A percentile compares a stretch with the other conserved stretches of the same genome.
Evolutionary conservation across 64 coral and sea anemone species (phyloP).

Genomic region (Acropora tenuis): DNA sequence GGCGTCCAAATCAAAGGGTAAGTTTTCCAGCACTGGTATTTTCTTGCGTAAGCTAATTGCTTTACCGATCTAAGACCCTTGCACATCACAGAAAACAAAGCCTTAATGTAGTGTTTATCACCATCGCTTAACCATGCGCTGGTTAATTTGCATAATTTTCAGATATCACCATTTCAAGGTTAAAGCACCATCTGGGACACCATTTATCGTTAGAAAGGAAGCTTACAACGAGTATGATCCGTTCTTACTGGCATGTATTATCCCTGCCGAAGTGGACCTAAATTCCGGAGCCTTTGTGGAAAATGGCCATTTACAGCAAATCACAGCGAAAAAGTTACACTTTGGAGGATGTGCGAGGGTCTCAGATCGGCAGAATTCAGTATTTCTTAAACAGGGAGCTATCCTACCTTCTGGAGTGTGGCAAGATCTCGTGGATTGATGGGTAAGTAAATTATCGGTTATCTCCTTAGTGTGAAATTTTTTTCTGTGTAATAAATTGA

Average conservation of each 20-base stretch:
- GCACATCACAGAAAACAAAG: not conserved
- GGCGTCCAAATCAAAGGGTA: slow-evolving; percentile 27
- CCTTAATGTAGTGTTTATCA: not conserved
- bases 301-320: slow-evolving; percentile 28
- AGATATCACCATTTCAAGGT: slow-evolving; percentile 34
- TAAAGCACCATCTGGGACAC: slow-evolving; percentile 25
- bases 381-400: slow-evolving; percentile 28
- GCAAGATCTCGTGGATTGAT: slow-evolving; percentile 16
- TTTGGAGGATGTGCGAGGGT: slow-evolving; percentile 20
- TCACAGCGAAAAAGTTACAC: slow-evolving; percentile 19
- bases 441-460: slow-evolving; percentile 24
- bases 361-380: slow-evolving; percentile 32
- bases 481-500: not conserved
- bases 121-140: not conserved
- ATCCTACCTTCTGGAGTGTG: slow-evolving; percentile 14
- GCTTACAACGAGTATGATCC: slow-evolving; percentile 18
- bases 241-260: slow-evolving; percentile 4
- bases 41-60: slow-evolving; percentile 6
- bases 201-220: slow-evolving; percentile 22
- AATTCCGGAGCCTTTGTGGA: slow-evolving; percentile 19
- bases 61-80: not conserved
- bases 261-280: slow-evolving; percentile 7
- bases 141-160: slow-evolving; percentile 16
- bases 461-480: not conserved
- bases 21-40: slow-evolving; percentile 13